Percentiles rank a stretch among this genome's conserved stretches.
phyloP scores from a whole-genome alignment of 2,888 invertebrate genomes.

The Biston stratarius region DNA sequence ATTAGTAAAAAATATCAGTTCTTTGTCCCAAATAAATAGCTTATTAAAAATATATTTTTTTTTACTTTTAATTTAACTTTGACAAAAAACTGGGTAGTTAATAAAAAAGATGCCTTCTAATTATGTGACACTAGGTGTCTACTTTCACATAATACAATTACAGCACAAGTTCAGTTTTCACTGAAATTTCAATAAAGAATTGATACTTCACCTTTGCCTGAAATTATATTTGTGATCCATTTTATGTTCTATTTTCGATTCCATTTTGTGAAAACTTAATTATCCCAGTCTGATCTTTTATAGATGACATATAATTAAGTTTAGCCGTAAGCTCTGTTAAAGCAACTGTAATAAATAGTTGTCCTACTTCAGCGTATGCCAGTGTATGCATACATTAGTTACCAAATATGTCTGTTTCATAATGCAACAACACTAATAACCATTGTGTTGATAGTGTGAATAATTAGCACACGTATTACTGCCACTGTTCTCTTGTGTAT shows the following conservation, averaged over 20 bases:
- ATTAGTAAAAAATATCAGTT: no score
- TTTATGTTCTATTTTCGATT: slow-evolving; percentile 7
- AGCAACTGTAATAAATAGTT: not conserved
- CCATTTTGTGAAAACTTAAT: slow-evolving; percentile 5
- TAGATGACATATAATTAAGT: not conserved
- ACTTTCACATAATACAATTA: no score
- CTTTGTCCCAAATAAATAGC: no score
- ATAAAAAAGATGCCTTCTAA: no score
- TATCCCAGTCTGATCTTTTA: slow-evolving; percentile 2
- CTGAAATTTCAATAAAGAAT: not conserved
- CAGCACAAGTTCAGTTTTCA: no score
- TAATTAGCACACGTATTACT: slow-evolving; percentile 11
- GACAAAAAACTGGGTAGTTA: no score
- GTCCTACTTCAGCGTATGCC: not conserved
- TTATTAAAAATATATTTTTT: no score
- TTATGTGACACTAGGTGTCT: no score
- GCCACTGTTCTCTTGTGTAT: slow-evolving; percentile 4
- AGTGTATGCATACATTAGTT: slow-evolving; percentile 2
- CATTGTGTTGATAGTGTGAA: slow-evolving; percentile 21
- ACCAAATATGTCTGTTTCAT: slow-evolving; percentile 11
- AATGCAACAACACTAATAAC: slow-evolving; percentile 18
- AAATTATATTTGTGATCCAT: not conserved
- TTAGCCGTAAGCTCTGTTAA: not conserved
- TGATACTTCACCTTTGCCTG: not conserved
- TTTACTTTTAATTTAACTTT: no score